These are phyloP conservation scores for Alectura lathami DNA, from an alignment of 2,113 vertebrate genomes.

Conservation along the genomic window DNA sequence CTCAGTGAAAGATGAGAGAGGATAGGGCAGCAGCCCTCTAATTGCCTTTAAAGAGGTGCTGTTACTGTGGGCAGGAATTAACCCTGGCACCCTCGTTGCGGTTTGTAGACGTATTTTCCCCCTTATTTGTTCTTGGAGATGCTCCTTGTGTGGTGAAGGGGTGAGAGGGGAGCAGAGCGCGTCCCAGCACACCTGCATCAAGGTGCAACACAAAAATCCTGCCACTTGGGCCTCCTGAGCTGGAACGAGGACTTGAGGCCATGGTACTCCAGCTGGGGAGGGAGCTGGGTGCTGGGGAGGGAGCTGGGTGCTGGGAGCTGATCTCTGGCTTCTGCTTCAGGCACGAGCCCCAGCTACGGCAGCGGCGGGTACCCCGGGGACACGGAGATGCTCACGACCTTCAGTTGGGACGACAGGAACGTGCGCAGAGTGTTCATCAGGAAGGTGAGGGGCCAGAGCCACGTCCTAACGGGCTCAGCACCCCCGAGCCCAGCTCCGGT, in stretches of 20 bases:
- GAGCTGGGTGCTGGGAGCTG: neutral
- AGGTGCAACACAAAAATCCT: neutral
- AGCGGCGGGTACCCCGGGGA: slow-evolving; percentile 71
- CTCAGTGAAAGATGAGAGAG: neutral
- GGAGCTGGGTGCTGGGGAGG: neutral
- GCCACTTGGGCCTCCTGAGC: neutral
- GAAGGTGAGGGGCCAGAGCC: slow-evolving; percentile 78
- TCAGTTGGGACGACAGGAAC: slow-evolving; percentile 88
- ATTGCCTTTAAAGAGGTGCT: accelerated
- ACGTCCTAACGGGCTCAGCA: neutral
- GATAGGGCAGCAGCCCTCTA: neutral
- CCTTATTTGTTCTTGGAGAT: accelerated
- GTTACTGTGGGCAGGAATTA: neutral
- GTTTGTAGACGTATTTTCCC: neutral
- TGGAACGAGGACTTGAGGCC: accelerated
- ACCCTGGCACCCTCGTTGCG: accelerated
- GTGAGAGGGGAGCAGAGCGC: neutral
- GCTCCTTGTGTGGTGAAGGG: neutral
- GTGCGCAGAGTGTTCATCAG: slow-evolving; percentile 90
- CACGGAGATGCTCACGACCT: slow-evolving; percentile 86
- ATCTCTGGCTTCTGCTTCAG: slow-evolving; percentile 49
- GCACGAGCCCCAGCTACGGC: slow-evolving; percentile 79
- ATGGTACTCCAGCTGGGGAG: accelerated
- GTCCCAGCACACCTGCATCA: neutral
- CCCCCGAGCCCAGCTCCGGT: neutral